Percentiles rank a stretch among this genome's conserved stretches.
phyloP scores from a whole-genome alignment of 2,797 vertebrate species.

The Poliocrania exsul region DNA sequence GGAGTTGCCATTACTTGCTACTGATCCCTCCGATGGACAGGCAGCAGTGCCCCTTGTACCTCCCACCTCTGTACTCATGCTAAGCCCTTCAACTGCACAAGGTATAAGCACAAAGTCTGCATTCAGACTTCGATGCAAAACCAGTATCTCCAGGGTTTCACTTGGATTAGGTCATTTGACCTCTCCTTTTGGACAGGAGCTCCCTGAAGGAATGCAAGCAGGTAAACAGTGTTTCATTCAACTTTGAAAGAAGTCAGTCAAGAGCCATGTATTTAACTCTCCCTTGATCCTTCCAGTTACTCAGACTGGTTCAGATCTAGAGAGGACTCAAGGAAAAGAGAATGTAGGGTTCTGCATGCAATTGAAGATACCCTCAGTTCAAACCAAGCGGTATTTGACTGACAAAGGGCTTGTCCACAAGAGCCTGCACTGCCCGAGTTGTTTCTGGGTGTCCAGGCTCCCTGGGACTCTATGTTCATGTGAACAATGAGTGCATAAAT shows the following conservation, averaged over 20 bases:
- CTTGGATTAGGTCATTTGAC: background rate
- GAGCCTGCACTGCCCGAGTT: background rate
- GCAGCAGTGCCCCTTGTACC: background rate
- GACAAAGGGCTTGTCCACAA: background rate
- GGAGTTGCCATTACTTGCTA: background rate
- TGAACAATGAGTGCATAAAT: conserved; percentile 7
- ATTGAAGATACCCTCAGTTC: background rate
- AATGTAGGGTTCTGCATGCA: background rate
- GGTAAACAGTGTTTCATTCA: background rate
- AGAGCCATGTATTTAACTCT: background rate
- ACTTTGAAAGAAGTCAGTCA: background rate
- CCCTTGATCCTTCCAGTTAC: background rate
- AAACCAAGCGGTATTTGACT: background rate
- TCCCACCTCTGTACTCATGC: background rate
- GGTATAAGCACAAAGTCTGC: background rate
- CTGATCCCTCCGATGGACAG: background rate
- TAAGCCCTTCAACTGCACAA: background rate
- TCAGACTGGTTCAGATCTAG: background rate
- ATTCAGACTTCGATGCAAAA: background rate
- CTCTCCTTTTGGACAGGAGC: background rate
- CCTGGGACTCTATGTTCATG: background rate
- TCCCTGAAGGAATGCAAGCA: background rate
- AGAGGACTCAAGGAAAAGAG: background rate
- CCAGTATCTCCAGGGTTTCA: background rate
- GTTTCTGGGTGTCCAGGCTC: conserved; percentile 6